Base-by-base conservation (phyloP, 2,797 vertebrate species). In the Gymnoscopelus braueri region DNA sequence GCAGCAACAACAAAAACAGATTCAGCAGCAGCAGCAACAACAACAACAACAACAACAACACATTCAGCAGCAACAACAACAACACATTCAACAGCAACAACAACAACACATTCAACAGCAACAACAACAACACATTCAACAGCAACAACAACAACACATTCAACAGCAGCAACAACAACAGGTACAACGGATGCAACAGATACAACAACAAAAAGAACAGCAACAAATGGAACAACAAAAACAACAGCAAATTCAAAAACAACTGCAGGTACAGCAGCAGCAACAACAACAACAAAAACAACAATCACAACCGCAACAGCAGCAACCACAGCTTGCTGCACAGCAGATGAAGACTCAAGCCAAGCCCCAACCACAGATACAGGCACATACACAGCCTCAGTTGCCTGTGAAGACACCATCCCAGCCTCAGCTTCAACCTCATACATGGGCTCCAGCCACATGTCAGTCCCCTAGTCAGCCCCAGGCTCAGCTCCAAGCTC, bases 361-460 rank as follows among this genome's bases (percentile, higher is more conserved):
- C 59, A 61, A 53, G 4, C 10, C 19, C 73, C 83, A 77, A 55
- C 58, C 70, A 63, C 74, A 78, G 14, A 14, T 29, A 64, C 75
- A 73, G 5, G 60, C 55, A 24, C 75, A 86, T 12, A 11, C 5
- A 6, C 75, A 74, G 24, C 35, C 47, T 1, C 77, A 80, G 39
- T 7, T 13, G 10, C 50, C 48, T 14, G 50, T 7, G n/a, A 13
- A 65, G 7, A 3, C 35, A 19, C 48, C 24, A 11, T 11, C 53
- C 0, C 67, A 83, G n/a, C 7, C 24, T 56, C 78, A 77, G 58
- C 4, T 50, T 59, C 80, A 72, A 24, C 7, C 68, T 56, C 79
- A 77, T 61, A 54, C 55, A 49, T 14, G 3, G 49, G 19, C 58
- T 15, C 59, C 61, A 58, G 57, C 32, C 32, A 79, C 69, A 24